phyloP scores from a whole-genome alignment of 2,888 invertebrate genomes.

The Amorpha juglandis region DNA sequence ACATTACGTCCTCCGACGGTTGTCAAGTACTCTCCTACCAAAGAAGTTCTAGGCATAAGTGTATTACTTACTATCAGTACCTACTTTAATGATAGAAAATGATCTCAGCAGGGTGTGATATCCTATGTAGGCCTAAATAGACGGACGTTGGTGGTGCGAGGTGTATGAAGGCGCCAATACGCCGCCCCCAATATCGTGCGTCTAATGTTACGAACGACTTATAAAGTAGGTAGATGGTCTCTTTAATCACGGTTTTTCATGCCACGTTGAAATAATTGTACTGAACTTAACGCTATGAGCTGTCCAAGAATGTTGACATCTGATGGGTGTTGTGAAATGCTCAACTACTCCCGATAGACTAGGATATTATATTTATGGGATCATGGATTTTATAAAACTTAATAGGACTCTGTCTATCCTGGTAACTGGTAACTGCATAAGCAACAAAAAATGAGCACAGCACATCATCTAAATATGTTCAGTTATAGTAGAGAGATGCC shows the following conservation, averaged over 20 bases:
- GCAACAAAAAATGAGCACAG: too few relatives aligned
- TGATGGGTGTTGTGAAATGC: neutral
- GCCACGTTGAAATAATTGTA: neutral
- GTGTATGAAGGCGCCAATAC: conserved; percentile 1
- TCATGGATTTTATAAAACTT: too few relatives aligned
- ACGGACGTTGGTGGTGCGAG: neutral
- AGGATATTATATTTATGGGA: neutral
- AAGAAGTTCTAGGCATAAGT: too few relatives aligned
- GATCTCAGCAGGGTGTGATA: neutral
- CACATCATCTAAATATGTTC: too few relatives aligned
- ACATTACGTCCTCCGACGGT: too few relatives aligned
- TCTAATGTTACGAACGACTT: neutral
- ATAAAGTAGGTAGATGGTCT: too few relatives aligned
- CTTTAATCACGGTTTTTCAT: neutral
- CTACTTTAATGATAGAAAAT: neutral
- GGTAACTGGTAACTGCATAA: too few relatives aligned
- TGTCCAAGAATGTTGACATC: neutral
- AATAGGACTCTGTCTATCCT: neutral
- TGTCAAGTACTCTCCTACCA: too few relatives aligned
- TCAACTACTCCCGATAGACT: neutral
- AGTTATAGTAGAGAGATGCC: too few relatives aligned
- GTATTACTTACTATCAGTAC: too few relatives aligned
- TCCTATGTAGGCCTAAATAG: neutral
- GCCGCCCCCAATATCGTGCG: conserved; percentile 1
- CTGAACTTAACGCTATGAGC: neutral